These are phyloP conservation scores for Phaedon cochleariae DNA, from an alignment of 2,888 invertebrate species.

Conservation along the genomic window DNA sequence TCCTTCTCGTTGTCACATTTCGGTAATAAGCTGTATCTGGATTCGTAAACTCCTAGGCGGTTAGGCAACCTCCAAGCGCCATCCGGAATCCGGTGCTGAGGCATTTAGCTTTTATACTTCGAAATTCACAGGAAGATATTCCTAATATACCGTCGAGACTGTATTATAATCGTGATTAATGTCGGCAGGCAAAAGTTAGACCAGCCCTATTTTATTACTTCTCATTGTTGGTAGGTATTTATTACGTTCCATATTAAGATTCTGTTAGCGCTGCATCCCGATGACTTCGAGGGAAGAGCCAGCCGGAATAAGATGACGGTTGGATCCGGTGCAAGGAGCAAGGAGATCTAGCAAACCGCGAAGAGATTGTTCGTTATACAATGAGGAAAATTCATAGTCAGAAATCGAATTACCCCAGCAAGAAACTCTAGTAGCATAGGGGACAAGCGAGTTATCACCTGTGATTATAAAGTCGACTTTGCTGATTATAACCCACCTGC, in stretches of 20 bases:
- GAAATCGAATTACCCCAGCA: too few species aligned
- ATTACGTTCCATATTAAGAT: conserved; percentile 24
- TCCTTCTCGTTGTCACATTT: conserved; percentile 33
- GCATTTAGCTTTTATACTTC: conserved; percentile 45
- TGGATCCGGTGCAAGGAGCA: neutral
- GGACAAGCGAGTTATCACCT: too few species aligned
- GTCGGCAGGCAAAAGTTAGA: conserved; percentile 43
- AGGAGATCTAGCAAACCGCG: neutral
- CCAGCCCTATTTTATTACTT: conserved; percentile 46
- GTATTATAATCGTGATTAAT: conserved; percentile 52
- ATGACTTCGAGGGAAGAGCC: conserved; percentile 6
- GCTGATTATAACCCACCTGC: too few species aligned
- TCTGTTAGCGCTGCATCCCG: conserved; percentile 8
- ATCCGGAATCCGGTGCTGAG: conserved; percentile 40
- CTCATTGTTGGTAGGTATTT: conserved; percentile 45
- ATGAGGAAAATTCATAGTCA: too few species aligned
- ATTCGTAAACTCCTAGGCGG: conserved; percentile 40
- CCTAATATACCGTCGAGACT: conserved; percentile 50
- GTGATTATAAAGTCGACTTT: too few species aligned
- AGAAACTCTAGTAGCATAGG: too few species aligned
- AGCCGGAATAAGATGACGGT: neutral
- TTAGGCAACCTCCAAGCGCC: conserved; percentile 31
- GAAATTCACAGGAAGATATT: conserved; percentile 46
- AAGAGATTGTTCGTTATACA: too few species aligned
- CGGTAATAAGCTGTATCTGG: conserved; percentile 45